Base-by-base conservation (phyloP, 2,797 vertebrate species). In the Chanos chanos region DNA sequence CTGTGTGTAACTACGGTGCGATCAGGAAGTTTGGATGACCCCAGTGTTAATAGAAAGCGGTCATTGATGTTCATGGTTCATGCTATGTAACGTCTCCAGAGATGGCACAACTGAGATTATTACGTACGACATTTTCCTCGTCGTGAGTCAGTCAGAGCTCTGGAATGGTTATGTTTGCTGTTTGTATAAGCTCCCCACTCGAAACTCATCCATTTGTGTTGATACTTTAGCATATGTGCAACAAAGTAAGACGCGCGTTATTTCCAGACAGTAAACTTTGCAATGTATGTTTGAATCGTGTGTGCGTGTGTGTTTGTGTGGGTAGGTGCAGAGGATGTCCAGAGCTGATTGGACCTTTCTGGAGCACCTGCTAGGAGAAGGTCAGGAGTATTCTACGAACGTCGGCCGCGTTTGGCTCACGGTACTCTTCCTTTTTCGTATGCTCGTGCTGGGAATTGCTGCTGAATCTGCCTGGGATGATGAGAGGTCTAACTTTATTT, bases 271-370 rank as follows among this genome's bases (percentile, higher is more conserved):
- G 40, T 22, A 19, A 16, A 9, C 19, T 16, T 41, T 4, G 28
- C 13, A 36, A 41, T 34, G 10, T 45, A 40, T 22, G 22, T 37
- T 1, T 58, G 41, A 8, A 15, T 33, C 2, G 25, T 57, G 4
- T 12, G 7, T 48, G 15, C 65, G 24, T 60, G 28, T 41, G 6
- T 16, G 6, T 65, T 48, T 62, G 16, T 67, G 49, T 65, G 10
- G 70, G 18, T 63, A 85, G 85, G 73, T 82, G 67, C 83, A 79
- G 83, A 89, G 79, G 79, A 90, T 90, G 89, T 89, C 89, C 79
- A 92, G 85, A 84, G 89, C 86, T 84, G 91, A 92, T 78, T 93
- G 91, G 91, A 83, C 88, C 71, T 89, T 91, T 68, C 79, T 93
- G 75, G 90, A 92, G 84, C 82, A 86, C 68, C 82, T 93, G 74